Conservation (phyloP, 2,113 vertebrate genomes). For the Leptosomus discolor region DNA sequence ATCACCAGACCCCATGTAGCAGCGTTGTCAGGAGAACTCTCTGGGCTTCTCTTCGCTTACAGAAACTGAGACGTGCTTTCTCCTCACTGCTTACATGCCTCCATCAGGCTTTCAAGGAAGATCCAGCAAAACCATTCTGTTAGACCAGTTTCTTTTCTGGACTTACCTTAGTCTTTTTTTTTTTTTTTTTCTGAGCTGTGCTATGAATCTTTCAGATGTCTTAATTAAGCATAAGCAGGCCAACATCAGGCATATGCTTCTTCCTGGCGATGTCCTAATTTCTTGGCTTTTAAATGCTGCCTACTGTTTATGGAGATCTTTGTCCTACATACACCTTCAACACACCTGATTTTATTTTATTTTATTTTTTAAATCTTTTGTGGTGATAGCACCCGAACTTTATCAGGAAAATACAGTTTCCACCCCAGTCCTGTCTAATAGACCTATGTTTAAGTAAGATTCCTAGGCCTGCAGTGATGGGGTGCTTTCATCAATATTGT, state of each 20-base stretch:
- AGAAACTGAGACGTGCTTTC: not conserved
- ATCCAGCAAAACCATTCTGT: not conserved
- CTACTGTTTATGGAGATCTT: not conserved
- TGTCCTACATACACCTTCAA: not conserved
- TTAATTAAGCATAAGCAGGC: not conserved
- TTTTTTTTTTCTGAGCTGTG: not conserved
- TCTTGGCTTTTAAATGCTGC: not conserved
- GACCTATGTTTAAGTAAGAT: not conserved
- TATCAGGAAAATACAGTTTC: not conserved
- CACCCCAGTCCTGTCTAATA: not conserved
- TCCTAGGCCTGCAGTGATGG: not conserved
- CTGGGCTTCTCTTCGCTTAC: not conserved
- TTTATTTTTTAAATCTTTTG: not conserved
- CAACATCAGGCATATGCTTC: not conserved
- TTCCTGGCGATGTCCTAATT: not conserved
- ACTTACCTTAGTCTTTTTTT: not conserved
- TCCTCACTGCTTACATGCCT: not conserved
- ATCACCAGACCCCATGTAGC: not conserved
- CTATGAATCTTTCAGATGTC: not conserved
- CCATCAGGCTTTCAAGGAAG: not conserved
- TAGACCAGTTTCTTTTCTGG: not conserved
- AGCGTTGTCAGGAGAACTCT: not conserved
- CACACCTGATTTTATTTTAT: not conserved
- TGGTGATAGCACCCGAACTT: not conserved
- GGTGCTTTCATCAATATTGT: constrained; percentile 1